phyloP scores from a whole-genome alignment of 2,888 invertebrate species.

The Hirtodrosophila histrioides region DNA sequence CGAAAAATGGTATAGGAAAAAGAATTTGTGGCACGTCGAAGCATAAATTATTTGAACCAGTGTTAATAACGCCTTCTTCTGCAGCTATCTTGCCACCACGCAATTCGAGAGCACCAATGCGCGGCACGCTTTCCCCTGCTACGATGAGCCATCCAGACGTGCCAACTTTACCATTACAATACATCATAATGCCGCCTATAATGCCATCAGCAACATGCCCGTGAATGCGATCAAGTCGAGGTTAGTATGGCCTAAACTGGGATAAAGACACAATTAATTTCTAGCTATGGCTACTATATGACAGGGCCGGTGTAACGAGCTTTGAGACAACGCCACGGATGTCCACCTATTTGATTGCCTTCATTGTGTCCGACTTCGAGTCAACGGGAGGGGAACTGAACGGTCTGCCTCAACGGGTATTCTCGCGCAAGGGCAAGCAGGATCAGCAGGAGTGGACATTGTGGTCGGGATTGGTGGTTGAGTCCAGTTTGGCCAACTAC shows the following conservation, averaged over 20 bases:
- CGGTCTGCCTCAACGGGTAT: constrained; percentile 75
- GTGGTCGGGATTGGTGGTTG: constrained; percentile 89
- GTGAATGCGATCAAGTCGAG: constrained; percentile 38
- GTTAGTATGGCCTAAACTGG: constrained; percentile 29
- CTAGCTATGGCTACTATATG: not conserved
- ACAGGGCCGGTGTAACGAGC: constrained; percentile 61
- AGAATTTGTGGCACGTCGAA: too few species aligned
- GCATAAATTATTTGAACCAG: too few species aligned
- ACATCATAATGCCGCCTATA: constrained; percentile 68
- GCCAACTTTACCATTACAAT: constrained; percentile 85
- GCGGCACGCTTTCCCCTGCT: constrained; percentile 90
- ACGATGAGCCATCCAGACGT: constrained; percentile 88
- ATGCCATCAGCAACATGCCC: constrained; percentile 85
- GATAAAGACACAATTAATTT: not conserved
- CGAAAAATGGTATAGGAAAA: too few species aligned
- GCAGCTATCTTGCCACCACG: constrained; percentile 86
- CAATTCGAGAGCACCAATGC: constrained; percentile 89
- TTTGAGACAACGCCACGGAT: constrained; percentile 86
- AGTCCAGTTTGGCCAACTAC: constrained; percentile 89
- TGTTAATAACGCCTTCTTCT: not conserved
- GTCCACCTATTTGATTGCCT: constrained; percentile 93
- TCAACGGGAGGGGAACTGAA: constrained; percentile 67
- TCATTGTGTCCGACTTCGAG: constrained; percentile 88
- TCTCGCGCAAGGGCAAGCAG: constrained; percentile 76
- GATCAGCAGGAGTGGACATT: constrained; percentile 88